phyloP scores from a whole-genome alignment of 2,888 invertebrate species.

The Heteropelma amictum region DNA sequence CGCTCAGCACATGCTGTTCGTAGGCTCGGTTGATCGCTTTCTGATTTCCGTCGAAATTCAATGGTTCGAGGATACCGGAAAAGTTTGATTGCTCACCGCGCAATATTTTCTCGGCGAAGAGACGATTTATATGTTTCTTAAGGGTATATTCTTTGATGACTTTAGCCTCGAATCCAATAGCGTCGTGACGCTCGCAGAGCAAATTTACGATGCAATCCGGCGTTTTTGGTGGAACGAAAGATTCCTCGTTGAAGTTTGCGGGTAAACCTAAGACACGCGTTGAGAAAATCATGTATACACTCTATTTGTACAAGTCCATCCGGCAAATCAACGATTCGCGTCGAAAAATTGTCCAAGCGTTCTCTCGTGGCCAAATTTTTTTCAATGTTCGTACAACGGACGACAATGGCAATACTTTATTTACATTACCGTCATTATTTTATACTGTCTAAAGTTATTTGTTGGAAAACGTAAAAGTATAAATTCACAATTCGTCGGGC shows the following conservation, averaged over 20 bases:
- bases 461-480: too few relatives aligned
- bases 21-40: slow-evolving; percentile 92
- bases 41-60: slow-evolving; percentile 90
- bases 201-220: slow-evolving; percentile 90
- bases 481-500: too few relatives aligned
- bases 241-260: slow-evolving; percentile 82
- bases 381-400: too few relatives aligned
- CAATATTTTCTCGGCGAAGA: slow-evolving; percentile 86
- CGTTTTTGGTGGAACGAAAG: slow-evolving; percentile 81
- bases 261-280: slow-evolving; percentile 86
- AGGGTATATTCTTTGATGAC: slow-evolving; percentile 94
- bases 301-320: too few relatives aligned
- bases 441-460: too few relatives aligned
- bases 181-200: slow-evolving; percentile 90
- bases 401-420: too few relatives aligned
- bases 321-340: too few relatives aligned
- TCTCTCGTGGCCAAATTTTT: too few relatives aligned
- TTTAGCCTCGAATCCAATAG: slow-evolving; percentile 91
- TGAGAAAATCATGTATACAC: too few relatives aligned
- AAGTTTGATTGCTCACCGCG: slow-evolving; percentile 86
- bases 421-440: too few relatives aligned
- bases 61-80: slow-evolving; percentile 87
- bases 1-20: slow-evolving; percentile 92
- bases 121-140: slow-evolving; percentile 86
- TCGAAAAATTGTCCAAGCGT: too few relatives aligned